Base-by-base conservation (phyloP, 2,888 invertebrate genomes). In the Linnaemya vulpina region DNA sequence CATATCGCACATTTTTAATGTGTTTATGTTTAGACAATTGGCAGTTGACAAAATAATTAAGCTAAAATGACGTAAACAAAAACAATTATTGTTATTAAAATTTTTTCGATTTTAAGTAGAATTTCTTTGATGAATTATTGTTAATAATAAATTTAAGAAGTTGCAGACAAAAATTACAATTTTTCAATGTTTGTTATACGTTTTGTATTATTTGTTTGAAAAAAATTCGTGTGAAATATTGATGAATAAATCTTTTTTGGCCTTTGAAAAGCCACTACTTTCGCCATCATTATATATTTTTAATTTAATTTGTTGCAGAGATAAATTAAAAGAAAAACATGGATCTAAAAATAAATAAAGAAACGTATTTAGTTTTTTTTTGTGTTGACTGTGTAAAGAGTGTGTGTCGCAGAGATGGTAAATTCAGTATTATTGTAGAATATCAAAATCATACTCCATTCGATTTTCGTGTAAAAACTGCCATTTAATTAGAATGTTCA, bases 11-110 rank as follows among this genome's bases (percentile, higher is more conserved):
- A 38, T 38, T 68, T 30, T 13, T 53, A 68, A 68, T 35, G 43
- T 20, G 49, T 20, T 15, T 22, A 22, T 53, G 35, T 38, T 58
- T 30, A 30, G 25, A 40, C 55, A 67, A 58, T 65, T 80, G 43
- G 46, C 25, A 58, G 40, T 70, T 70, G 25, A 63, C 62, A 55
- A 71, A 49, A 70, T 49, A 71, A 77, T 77, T 65, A 73, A 43
- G 49, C 1, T 1, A 51, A 77, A 77, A 77, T 77, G 76, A 77
- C 76, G 76, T 38, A 71, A 70, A 82, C 71, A 51, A 51, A 38
- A 25, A 25, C 40, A 51, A 17, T 43, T 15, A 58, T 43, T 25
- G 3, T 22, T 25, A 40, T 25, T 13, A 40, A 58, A 17, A 60
- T 43, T 58, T n/a, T 67, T 49, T 62, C n/a, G 10, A 51, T 15